Conservation (phyloP, 2,113 vertebrate species). For the Pongo abelii region DNA sequence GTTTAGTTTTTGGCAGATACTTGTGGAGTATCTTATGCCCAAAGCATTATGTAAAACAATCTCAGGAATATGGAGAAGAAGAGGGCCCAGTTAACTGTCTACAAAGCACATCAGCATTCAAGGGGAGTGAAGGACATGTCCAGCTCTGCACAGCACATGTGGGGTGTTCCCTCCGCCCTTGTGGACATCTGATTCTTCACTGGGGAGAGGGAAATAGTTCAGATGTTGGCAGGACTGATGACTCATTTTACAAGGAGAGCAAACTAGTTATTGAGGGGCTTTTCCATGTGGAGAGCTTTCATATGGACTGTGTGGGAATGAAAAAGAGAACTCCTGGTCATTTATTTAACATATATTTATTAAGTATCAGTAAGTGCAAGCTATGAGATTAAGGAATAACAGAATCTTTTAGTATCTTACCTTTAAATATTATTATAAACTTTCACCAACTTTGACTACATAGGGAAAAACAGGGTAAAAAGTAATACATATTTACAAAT, state of each 20-base stretch:
- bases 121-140: background rate
- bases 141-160: background rate
- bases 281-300: background rate
- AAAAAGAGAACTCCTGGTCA: background rate
- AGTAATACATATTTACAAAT: background rate
- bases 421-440: slow-evolving; percentile 10
- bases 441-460: background rate
- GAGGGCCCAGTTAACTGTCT: background rate
- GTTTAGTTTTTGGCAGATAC: background rate
- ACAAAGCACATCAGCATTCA: background rate
- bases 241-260: background rate
- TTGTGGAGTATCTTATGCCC: background rate
- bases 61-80: background rate
- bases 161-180: background rate
- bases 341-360: background rate
- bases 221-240: background rate
- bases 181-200: background rate
- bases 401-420: background rate
- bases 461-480: background rate
- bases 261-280: background rate
- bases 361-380: background rate
- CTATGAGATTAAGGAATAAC: background rate
- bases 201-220: background rate
- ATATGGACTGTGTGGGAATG: background rate
- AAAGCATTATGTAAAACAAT: background rate